These are phyloP conservation scores for Calyptommatus sinebrachiatus DNA, from an alignment of 2,113 vertebrate genomes.

Conservation along the genomic window DNA sequence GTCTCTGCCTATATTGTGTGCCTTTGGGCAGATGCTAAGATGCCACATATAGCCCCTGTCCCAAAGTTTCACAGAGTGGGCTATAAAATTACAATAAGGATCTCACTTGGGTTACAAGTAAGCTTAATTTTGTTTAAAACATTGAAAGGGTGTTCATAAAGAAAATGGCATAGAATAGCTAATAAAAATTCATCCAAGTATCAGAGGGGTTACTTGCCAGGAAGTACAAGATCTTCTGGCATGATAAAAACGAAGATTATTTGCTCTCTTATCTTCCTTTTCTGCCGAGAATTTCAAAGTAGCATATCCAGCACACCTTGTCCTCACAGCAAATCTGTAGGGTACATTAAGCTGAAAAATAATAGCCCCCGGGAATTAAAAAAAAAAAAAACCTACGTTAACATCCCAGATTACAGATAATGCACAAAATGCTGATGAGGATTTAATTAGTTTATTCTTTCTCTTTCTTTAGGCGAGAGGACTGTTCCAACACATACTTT, in stretches of 20 bases:
- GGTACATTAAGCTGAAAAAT: background rate
- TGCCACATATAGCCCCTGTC: slow-evolving; percentile 10
- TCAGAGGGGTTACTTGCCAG: slow-evolving; percentile 16
- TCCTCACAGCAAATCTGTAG: background rate
- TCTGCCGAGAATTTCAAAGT: background rate
- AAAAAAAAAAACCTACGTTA: too few relatives aligned
- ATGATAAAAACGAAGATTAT: background rate
- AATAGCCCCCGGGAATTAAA: background rate
- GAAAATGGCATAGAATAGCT: background rate
- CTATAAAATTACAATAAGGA: slow-evolving; percentile 13
- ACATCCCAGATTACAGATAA: too few relatives aligned
- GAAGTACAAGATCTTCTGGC: slow-evolving; percentile 7
- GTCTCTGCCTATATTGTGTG: slow-evolving; percentile 1
- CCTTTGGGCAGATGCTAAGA: slow-evolving; percentile 21
- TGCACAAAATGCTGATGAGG: too few relatives aligned
- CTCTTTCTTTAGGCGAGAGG: too few relatives aligned
- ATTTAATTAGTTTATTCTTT: too few relatives aligned
- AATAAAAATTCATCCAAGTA: background rate
- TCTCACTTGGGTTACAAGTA: background rate
- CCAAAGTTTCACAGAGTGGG: slow-evolving; percentile 25
- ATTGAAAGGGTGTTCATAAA: background rate
- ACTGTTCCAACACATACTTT: too few relatives aligned
- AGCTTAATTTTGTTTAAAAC: slow-evolving; percentile 13
- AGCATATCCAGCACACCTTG: slow-evolving; percentile 14
- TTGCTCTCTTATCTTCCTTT: background rate